Base-by-base conservation (phyloP, 1,140 invertebrate species). In the Camponotus floridanus region DNA sequence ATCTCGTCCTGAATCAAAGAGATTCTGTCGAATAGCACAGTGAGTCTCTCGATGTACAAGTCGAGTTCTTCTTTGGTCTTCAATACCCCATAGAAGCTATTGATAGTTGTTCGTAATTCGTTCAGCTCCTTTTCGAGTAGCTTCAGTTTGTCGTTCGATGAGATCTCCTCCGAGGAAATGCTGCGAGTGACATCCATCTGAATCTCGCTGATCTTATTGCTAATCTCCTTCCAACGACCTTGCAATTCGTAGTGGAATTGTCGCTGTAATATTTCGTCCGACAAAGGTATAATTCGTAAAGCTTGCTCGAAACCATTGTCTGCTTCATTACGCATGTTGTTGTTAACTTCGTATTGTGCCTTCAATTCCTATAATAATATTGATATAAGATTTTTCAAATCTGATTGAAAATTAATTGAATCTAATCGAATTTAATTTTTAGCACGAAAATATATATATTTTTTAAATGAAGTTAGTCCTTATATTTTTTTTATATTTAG, bases 291-390 rank as follows among this genome's bases (percentile, higher is more conserved):
- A 8, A 97, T 97, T 93, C 97, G 96, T 73, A 98, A 92, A 0
- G 98, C 97, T 87, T 97, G 97, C 87, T 98, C 97, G 91, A 98
- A 97, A 74, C 97, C 96, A 31, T 96, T 95, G 31, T 96, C 96
- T 0, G 97, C 96, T 91, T 98, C 97, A 73, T 97, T 97, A 71
- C 96, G 96, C 39, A 98, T 96, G 70, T 97, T 97, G 88, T 98
- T 98, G 91, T 98, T 96, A n/a, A 98, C 96, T 95, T 98, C 98
- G 90, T 98, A 97, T 90, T 98, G 97, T 0, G 98, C 98, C 94
- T 98, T 98, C 57, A 98, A 93, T 95, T 98, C 98, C 96, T 97
- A 88, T 87, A 74, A 68, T 21, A 76, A 85, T 36, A 0, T 55
- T 1, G 8, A 57, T 33, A 6, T 21, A 21, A 0, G 18, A 79